Evolutionary conservation across 2,113 vertebrate genomes (phyloP), one percentile per base, ranked within the genome.

Genomic region (Deroptyus accipitrinus): DNA sequence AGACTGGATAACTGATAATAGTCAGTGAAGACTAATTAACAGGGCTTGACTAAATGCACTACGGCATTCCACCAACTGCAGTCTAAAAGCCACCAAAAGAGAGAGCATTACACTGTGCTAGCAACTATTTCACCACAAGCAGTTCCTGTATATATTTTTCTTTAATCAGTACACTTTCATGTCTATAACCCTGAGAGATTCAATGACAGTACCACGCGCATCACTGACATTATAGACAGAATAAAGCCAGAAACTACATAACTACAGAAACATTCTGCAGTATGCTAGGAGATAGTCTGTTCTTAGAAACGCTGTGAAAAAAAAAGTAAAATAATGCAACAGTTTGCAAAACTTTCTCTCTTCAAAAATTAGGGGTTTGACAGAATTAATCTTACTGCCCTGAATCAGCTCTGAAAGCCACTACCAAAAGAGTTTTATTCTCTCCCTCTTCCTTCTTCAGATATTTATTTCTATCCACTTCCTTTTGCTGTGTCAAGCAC

Each of bases 401-500:
- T 77, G 39, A 75, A 72, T 46, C 7, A 42, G 15, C 30, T 75
- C 44, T 62, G 41, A 83, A 82, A 86, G 18, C 11, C 30, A 66
- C 48, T 44, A 76, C 9, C 35, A 79, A 59, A 79, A 63, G 4
- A n/a, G 48, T 28, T 27, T 51, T 61, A 33, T 1, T 72, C 54
- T 74, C 73, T 46, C 70, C 37, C 24, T 88, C 80, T 86, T 94
- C 66, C 46, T 84, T 63, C 57, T 94, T 64, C 39, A 66, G 37
- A 27, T 63, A 70, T 83, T 70, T 87, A 64, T 79, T 86, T 79
- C 48, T 62, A 69, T 11, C 7, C 20, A 85, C n/a, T 92, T 86
- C 67, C 68, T 94, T 93, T 69, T 86, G 75, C 85, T 92, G 44
- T 25, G 54, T 70, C 49, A 88, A 86, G 75, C 17, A 57, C n/a